These are phyloP conservation scores for Gopherus flavomarginatus DNA, from an alignment of 2,113 vertebrate species.

Conservation along the genomic window DNA sequence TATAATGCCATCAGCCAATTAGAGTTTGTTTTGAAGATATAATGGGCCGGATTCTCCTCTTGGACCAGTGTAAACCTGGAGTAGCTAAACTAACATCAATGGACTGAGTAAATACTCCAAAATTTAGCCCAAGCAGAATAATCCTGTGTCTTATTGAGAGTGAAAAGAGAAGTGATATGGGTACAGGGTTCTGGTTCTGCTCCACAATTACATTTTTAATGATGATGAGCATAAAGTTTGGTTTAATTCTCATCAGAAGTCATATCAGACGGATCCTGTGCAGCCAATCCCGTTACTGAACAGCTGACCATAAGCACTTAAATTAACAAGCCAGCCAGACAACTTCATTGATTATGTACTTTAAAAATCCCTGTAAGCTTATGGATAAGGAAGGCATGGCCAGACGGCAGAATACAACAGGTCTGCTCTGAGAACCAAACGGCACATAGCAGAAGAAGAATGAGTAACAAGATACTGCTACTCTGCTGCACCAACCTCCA, in stretches of 20 bases:
- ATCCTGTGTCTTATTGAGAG: background rate
- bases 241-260: background rate
- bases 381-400: background rate
- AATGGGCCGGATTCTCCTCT: background rate
- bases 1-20: background rate
- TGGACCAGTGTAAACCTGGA: background rate
- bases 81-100: rapidly evolving
- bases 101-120: background rate
- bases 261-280: background rate
- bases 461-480: background rate
- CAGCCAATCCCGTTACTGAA: background rate
- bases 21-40: background rate
- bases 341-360: background rate
- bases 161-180: rapidly evolving
- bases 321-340: background rate
- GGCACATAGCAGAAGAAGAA: background rate
- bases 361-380: background rate
- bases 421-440: background rate
- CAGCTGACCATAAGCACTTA: background rate
- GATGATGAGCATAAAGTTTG: background rate
- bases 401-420: background rate
- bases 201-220: background rate
- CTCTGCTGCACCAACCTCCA: background rate
- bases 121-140: background rate
- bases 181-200: background rate